Evolutionary conservation across 92 coral and sea anemone genomes (phyloP).

Genomic region (Pocillopora grandis): DNA sequence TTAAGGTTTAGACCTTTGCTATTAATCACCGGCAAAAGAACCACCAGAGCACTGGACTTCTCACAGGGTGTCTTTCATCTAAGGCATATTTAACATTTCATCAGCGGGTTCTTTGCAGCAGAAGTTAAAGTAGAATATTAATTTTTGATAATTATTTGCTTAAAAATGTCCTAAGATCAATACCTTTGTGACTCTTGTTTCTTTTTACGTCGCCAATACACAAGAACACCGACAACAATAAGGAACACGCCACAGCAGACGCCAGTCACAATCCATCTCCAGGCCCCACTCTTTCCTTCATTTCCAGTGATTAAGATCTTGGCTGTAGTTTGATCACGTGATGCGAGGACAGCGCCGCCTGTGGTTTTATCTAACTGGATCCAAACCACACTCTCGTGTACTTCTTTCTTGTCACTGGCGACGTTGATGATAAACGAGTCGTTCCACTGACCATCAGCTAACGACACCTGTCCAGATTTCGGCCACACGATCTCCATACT

Average conservation of each 20-base stretch:
- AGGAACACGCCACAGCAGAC: conserved; percentile 39
- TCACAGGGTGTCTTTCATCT: too few relatives aligned
- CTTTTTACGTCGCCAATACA: conserved; percentile 16
- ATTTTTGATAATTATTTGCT: neutral
- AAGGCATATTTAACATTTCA: too few relatives aligned
- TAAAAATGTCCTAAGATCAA: neutral
- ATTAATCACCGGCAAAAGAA: too few relatives aligned
- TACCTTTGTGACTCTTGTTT: conserved; percentile 29
- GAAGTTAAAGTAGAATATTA: neutral
- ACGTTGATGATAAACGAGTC: conserved; percentile 61
- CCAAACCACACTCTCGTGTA: conserved; percentile 55
- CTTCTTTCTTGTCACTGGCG: conserved; percentile 49
- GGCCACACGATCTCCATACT: conserved; percentile 73
- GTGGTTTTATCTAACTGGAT: conserved; percentile 64
- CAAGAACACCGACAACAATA: conserved; percentile 25
- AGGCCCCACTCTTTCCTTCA: neutral
- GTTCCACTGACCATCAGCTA: conserved; percentile 88
- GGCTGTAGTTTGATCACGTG: conserved; percentile 58
- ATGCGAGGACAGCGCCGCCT: conserved; percentile 78
- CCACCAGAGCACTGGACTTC: too few relatives aligned
- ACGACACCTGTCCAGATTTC: conserved; percentile 54
- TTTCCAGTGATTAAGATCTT: conserved; percentile 59
- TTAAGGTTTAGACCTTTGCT: too few relatives aligned
- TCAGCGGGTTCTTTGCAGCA: too few relatives aligned
- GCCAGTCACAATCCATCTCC: conserved; percentile 67